Evolutionary conservation across 2,888 invertebrate species (phyloP), one percentile per base, ranked within the genome.

Genomic region (Athalia circularis): DNA sequence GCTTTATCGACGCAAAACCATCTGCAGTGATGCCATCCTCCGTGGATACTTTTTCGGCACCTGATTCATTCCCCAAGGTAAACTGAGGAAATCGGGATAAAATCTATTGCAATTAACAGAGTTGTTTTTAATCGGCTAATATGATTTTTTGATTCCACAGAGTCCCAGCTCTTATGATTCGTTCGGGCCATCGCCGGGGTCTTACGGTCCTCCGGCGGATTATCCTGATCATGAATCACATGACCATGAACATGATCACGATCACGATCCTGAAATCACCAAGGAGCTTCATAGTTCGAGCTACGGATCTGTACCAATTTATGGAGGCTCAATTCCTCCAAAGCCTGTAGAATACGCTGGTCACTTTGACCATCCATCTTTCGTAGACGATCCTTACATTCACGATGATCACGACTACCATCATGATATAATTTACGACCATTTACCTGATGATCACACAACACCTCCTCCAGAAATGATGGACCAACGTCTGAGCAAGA

Each of bases 401-500:
- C 90, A 90, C 59, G 92, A 92, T 43, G 91, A 92, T 85, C 91
- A 92, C 79, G 91, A 92, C 11, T 83, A 84, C 80, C 84, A 85
- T 65, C 85, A 87, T 76, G 87, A 87, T 6, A 62, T 87, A 13
- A 84, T 86, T 47, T 86, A 88, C 77, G 88, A 89, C 65, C 86
- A 88, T 79, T 74, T 85, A 52, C 91, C 92, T n/a, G 91, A 91
- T 57, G 91, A 91, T 84, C 88, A 88, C 84, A 83, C 92, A 91
- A 87, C 90, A 1, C 86, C 85, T n/a, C 84, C 86, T 65, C 87
- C 88, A 45, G 89, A 89, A 81, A 86, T 87, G 86, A 88, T 87
- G 78, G 90, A 90, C 75, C 86, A 90, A 72, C 84, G 90, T 5
- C 79, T 90, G 8, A 89, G 86, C 85, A 89, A 90, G 80, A 83